phyloP scores from a whole-genome alignment of 2,797 vertebrate species.

The Pseudomugil gertrudae region DNA sequence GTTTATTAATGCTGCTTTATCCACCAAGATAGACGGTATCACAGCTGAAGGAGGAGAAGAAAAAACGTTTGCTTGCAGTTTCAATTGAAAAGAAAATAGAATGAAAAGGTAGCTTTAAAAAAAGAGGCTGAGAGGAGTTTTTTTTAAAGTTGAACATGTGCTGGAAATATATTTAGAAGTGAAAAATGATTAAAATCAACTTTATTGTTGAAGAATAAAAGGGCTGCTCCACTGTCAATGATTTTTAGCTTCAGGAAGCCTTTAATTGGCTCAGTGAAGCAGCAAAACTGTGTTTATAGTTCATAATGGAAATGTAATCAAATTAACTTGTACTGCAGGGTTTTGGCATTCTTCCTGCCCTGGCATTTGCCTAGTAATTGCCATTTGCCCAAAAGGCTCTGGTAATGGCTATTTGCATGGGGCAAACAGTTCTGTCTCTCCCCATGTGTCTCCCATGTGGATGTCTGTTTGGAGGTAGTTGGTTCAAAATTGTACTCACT shows the following conservation, averaged over 20 bases:
- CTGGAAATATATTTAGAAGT: conserved; percentile 48
- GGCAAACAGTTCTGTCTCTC: conserved; percentile 63
- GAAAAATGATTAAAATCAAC: conserved; percentile 69
- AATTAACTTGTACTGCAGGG: conserved; percentile 80
- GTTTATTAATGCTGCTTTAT: conserved; percentile 77
- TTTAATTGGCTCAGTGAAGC: conserved; percentile 80
- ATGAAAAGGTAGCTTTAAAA: conserved; percentile 16
- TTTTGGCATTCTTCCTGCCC: conserved; percentile 73
- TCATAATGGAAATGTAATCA: conserved; percentile 85
- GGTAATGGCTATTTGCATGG: conserved; percentile 75
- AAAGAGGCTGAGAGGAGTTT: no score
- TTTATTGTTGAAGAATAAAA: conserved; percentile 65
- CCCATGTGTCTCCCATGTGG: conserved; percentile 59
- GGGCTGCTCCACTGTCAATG: conserved; percentile 51
- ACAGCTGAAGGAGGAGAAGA: conserved; percentile 38
- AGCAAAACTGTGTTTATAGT: conserved; percentile 83
- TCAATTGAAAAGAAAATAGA: conserved; percentile 26
- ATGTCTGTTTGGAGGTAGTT: conserved; percentile 49
- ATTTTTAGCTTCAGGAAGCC: conserved; percentile 76
- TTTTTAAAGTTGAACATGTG: conserved; percentile 3
- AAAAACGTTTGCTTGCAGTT: conserved; percentile 17
- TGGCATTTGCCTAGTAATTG: conserved; percentile 76
- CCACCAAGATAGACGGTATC: conserved; percentile 61
- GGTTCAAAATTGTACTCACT: conserved; percentile 44
- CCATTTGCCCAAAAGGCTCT: conserved; percentile 75